phyloP scores from a whole-genome alignment of 2,888 invertebrate genomes.

The Achlya flavicornis region DNA sequence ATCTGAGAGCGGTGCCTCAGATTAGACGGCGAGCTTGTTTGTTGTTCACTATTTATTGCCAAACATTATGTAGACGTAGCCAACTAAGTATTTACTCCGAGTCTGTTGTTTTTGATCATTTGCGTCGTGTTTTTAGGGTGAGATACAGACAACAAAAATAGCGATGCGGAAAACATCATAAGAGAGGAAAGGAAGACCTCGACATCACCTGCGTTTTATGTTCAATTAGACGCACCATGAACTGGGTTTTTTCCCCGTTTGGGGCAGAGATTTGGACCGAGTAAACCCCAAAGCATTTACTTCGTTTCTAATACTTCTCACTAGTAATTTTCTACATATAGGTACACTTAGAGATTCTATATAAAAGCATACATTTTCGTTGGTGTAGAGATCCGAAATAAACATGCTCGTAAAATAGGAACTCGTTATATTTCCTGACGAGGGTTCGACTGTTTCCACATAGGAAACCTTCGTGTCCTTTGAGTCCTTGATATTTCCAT shows the following conservation, averaged over 20 bases:
- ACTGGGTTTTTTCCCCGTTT: background rate
- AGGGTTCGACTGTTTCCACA: slow-evolving; percentile 49
- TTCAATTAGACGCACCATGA: background rate
- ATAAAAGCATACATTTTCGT: background rate
- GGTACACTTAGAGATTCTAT: background rate
- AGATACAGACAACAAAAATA: slow-evolving; percentile 20
- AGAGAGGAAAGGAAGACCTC: background rate
- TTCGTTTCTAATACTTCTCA: background rate
- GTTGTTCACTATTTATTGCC: slow-evolving; percentile 67
- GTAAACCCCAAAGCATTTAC: background rate
- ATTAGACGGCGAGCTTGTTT: slow-evolving; percentile 58
- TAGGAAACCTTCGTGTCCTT: slow-evolving; percentile 31
- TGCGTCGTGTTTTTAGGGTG: slow-evolving; percentile 20
- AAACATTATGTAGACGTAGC: slow-evolving; percentile 50
- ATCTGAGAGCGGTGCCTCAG: slow-evolving; percentile 15
- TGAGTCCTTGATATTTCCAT: slow-evolving; percentile 38
- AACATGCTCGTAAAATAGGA: slow-evolving; percentile 61
- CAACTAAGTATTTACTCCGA: slow-evolving; percentile 40
- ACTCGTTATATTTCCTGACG: slow-evolving; percentile 57
- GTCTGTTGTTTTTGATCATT: slow-evolving; percentile 36
- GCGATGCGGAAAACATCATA: background rate
- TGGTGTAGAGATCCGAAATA: slow-evolving; percentile 46
- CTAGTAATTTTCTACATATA: background rate
- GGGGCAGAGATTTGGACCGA: background rate
- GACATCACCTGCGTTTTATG: slow-evolving; percentile 5